phyloP scores from a whole-genome alignment of 2,797 vertebrate species.

The Enoplosus armatus region DNA sequence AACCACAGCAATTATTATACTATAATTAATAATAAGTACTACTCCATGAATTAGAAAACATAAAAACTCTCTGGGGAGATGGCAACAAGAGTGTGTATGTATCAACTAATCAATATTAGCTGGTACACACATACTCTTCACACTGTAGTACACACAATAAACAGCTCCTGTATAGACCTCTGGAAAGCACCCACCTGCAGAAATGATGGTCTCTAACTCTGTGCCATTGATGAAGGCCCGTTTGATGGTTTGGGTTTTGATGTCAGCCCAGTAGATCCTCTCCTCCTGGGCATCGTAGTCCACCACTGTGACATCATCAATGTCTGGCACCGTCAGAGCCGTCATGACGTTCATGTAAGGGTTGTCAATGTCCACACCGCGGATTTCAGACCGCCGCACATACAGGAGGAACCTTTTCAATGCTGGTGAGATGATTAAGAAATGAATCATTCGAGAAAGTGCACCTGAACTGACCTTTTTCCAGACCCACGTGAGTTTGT shows the following conservation, averaged over 20 bases:
- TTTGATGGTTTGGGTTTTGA: constrained; percentile 98
- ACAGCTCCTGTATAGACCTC: not conserved
- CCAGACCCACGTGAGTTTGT: constrained; percentile 9
- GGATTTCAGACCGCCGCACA: constrained; percentile 94
- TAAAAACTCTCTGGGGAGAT: not conserved
- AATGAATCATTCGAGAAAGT: constrained; percentile 5
- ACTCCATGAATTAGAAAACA: not conserved
- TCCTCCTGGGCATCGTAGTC: constrained; percentile 96
- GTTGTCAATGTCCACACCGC: constrained; percentile 97
- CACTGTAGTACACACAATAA: not conserved
- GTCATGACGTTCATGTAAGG: constrained; percentile 99
- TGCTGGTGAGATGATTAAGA: constrained; percentile 80
- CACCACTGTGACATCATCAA: constrained; percentile 96
- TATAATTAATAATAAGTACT: not conserved
- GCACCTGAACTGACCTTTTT: not conserved
- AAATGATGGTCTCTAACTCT: constrained; percentile 94
- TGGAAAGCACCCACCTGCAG: constrained; percentile 87
- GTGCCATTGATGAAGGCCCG: constrained; percentile 98
- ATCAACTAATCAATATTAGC: not conserved
- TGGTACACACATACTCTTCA: not conserved
- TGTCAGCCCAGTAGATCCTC: constrained; percentile 97
- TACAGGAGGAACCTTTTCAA: constrained; percentile 96
- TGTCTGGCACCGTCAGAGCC: constrained; percentile 96
- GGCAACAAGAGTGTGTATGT: not conserved
- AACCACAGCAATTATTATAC: not conserved